Base-by-base conservation (phyloP, 2,888 invertebrate genomes). In the Leucoptera coffeella region DNA sequence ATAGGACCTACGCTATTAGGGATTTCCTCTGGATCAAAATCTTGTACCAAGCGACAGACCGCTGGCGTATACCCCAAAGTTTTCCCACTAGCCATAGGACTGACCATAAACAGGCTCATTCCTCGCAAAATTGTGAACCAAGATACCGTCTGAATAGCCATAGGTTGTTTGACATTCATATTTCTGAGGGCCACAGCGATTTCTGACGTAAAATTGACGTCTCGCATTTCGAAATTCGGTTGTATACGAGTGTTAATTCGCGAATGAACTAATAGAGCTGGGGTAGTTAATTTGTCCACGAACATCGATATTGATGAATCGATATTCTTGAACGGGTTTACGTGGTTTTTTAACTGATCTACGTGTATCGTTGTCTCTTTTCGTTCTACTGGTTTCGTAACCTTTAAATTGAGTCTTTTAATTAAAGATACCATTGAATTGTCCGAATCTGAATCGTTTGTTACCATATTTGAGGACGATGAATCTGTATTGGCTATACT, bases 101-200 rank as follows among this genome's bases (percentile, higher is more conserved):
- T 74, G 2, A 88, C 60, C 31, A 82, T 69, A 26, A 82, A 73
- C 2, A 82, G 54, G 33, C 82, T 79, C 25, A 77, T 71, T 0
- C 80, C 79, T 19, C 80, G 65, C 22, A 78, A 52, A 23, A 86
- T 65, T 2, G 79, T 76, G 1, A 79, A 76, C 86, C 87, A 88
- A 0, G 78, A 67, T 27, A 81, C 79, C 0, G 76, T 73, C 41
- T 89, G 87, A 15, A 84, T 56, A 21, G 64, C 60, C 44, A 61
- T 71, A 0, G 77, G 67, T 2, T 42, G 42, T 4, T 43, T 45
- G 1, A 74, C 40, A 0, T 38, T 36, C 46, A 67, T 47, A 14
- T 48, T 53, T 29, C 39, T 43, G 2, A 75, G 38, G 2, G 41
- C 45, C 2, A 40, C 31, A 11, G 50, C 46, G 15, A 67, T 56